A percentile compares a stretch with the other conserved stretches of the same genome.
Conservation (phyloP, 2,797 vertebrate genomes). For the Anolis apletophallus region DNA sequence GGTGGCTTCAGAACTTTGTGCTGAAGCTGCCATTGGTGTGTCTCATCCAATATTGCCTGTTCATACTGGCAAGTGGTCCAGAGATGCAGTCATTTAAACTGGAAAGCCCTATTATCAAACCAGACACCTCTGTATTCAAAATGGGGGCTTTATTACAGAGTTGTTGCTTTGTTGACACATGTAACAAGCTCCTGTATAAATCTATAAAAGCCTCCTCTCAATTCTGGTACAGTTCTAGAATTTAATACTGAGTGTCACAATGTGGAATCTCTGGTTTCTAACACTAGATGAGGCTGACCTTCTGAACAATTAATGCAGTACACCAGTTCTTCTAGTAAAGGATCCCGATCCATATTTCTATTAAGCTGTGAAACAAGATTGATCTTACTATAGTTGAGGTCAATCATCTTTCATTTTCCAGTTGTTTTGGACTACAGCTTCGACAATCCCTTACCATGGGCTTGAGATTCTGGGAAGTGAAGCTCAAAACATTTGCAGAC, state of each 20-base stretch:
- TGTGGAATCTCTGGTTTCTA: neutral
- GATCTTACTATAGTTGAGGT: neutral
- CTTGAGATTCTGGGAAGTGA: neutral
- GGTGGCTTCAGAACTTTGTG: neutral
- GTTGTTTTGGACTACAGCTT: neutral
- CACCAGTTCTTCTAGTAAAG: neutral
- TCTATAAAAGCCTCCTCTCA: neutral
- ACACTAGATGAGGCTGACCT: neutral
- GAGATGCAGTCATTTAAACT: neutral
- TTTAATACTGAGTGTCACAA: neutral
- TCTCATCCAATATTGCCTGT: neutral
- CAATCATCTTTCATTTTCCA: neutral
- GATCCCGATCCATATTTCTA: neutral
- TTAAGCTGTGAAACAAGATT: neutral
- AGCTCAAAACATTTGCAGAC: neutral
- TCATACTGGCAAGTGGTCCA: neutral
- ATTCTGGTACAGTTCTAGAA: neutral
- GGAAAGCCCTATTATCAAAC: neutral
- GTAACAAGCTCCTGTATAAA: neutral
- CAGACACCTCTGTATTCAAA: neutral
- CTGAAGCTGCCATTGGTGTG: neutral
- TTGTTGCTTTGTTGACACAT: too few relatives aligned
- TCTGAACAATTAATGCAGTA: neutral
- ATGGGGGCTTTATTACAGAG: neutral
- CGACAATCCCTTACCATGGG: neutral